phyloP scores from a whole-genome alignment of 2,797 vertebrate genomes.

The Numenius phaeopus region DNA sequence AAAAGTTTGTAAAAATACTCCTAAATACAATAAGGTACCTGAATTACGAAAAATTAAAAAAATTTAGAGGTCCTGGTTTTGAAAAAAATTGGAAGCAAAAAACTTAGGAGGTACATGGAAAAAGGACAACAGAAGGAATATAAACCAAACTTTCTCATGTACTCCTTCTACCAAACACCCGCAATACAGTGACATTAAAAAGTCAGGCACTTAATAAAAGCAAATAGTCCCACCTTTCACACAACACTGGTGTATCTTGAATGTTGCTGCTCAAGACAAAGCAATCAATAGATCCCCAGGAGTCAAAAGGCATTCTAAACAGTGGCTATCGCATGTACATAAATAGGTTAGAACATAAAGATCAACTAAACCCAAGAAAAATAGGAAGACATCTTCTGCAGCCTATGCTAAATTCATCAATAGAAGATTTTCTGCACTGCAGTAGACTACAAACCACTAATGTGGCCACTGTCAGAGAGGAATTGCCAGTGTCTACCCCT shows the following conservation, averaged over 20 bases:
- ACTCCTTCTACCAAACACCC: background rate
- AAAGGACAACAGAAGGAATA: background rate
- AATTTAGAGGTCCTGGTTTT: background rate
- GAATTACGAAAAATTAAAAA: background rate
- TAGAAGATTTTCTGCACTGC: background rate
- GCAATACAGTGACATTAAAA: background rate
- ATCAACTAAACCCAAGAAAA: background rate
- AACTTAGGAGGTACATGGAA: background rate
- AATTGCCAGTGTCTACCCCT: background rate
- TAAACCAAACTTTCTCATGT: background rate
- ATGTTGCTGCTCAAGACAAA: background rate
- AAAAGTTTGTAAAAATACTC: background rate
- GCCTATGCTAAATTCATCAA: background rate
- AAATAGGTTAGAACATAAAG: background rate
- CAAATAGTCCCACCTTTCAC: background rate
- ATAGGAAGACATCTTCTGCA: background rate
- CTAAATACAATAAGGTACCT: background rate
- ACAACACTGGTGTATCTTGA: background rate
- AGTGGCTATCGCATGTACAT: background rate
- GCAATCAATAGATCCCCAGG: background rate
- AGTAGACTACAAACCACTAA: background rate
- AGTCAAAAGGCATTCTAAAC: background rate
- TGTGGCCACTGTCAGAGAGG: background rate
- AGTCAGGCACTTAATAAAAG: background rate
- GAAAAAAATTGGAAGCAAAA: background rate